These are phyloP conservation scores for Sebastes jordani DNA, from an alignment of 2,797 vertebrate genomes.

Conservation along the genomic window DNA sequence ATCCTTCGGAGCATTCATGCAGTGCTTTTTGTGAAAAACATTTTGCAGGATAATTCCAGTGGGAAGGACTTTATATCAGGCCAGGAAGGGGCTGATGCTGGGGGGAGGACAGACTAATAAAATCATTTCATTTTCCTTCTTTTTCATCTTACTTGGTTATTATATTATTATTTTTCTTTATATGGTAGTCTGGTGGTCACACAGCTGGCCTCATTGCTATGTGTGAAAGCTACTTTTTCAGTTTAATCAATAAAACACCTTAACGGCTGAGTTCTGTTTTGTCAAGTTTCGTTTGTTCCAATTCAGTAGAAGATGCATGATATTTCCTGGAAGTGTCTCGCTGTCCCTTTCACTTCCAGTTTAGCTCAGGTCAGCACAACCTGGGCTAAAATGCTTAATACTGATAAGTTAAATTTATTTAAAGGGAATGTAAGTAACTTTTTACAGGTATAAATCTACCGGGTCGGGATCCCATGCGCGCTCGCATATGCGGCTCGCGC, in stretches of 20 bases:
- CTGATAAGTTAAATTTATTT: background rate
- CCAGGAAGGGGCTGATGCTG: background rate
- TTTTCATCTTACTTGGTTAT: background rate
- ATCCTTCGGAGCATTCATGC: constrained; percentile 38
- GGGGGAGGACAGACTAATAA: background rate
- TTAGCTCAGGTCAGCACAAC: background rate
- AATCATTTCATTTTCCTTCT: background rate
- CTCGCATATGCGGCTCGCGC: too few species aligned
- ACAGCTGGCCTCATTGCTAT: background rate
- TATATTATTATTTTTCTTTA: background rate
- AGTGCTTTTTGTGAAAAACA: constrained; percentile 6
- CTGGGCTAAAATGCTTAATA: background rate
- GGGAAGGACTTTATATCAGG: background rate
- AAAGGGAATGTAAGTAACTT: background rate
- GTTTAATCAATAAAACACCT: background rate
- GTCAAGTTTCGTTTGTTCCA: background rate
- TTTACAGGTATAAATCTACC: too few species aligned
- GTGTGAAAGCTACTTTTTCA: background rate
- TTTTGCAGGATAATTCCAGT: constrained; percentile 9
- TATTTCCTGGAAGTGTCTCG: background rate
- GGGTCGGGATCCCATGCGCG: too few species aligned
- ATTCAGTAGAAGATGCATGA: background rate
- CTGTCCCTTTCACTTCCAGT: background rate
- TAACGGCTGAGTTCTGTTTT: background rate
- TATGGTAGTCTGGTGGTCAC: background rate